Percentiles rank a stretch among this genome's conserved stretches.
These are phyloP conservation scores for Phaonia tiefii DNA, from an alignment of 2,888 invertebrate species.

Conservation along the genomic window DNA sequence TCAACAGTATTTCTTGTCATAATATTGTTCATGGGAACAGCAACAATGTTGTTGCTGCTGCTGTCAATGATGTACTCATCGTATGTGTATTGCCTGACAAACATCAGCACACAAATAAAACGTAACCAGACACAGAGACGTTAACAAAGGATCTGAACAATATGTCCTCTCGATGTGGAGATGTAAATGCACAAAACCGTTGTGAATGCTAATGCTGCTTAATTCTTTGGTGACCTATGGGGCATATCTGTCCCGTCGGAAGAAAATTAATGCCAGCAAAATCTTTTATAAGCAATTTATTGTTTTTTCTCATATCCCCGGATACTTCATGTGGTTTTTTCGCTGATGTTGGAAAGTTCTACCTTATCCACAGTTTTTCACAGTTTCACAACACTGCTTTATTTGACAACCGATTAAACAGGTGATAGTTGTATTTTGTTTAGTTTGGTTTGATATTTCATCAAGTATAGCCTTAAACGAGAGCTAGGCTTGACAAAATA, in stretches of 20 bases:
- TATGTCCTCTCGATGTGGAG: background rate
- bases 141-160: background rate
- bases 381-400: too few relatives aligned
- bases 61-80: background rate
- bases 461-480: too few relatives aligned
- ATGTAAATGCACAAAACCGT: background rate
- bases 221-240: too few relatives aligned
- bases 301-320: too few relatives aligned
- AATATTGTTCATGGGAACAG: slow-evolving; percentile 3
- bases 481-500: too few relatives aligned
- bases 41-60: slow-evolving; percentile 12
- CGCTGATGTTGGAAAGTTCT: too few relatives aligned
- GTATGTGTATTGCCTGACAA: slow-evolving; percentile 13
- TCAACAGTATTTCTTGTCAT: slow-evolving; percentile 31
- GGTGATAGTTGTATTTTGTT: slow-evolving; percentile 25
- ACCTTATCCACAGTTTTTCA: too few relatives aligned
- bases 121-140: background rate
- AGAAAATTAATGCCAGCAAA: too few relatives aligned
- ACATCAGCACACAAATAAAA: background rate
- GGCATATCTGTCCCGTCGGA: too few relatives aligned
- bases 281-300: too few relatives aligned
- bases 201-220: background rate
- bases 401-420: background rate
- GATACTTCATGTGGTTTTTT: too few relatives aligned
- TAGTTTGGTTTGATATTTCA: background rate